A percentile compares a stretch with the other conserved stretches of the same genome.
These are phyloP conservation scores for Leucophenga varia DNA, from an alignment of 1,140 invertebrate species.

Conservation along the genomic window DNA sequence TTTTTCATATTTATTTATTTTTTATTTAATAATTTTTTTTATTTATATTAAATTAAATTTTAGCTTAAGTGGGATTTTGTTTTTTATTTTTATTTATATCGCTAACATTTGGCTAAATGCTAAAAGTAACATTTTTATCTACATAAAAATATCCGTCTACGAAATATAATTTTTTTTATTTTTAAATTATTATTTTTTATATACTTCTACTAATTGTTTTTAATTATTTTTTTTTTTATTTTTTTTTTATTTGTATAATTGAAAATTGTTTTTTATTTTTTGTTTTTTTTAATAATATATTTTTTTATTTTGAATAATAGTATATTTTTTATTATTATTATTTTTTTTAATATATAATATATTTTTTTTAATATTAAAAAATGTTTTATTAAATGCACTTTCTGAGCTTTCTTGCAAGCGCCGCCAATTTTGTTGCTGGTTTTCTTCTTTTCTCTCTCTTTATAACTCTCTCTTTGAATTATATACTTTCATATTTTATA, in stretches of 20 bases:
- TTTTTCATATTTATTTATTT: conserved; percentile 34
- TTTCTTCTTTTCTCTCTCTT: conserved; percentile 22
- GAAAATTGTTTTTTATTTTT: conserved; percentile 31
- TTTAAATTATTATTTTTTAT: too few species aligned
- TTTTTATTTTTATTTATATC: conserved; percentile 17
- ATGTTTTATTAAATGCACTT: conserved; percentile 47
- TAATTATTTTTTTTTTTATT: neutral
- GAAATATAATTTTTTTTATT: conserved; percentile 21
- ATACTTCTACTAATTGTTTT: too few species aligned
- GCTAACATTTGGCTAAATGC: conserved; percentile 50
- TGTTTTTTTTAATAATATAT: conserved; percentile 19
- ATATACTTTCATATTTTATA: neutral
- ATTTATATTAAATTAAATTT: conserved; percentile 25
- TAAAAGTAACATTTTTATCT: conserved; percentile 54
- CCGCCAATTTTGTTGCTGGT: conserved; percentile 53
- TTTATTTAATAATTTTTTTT: conserved; percentile 33
- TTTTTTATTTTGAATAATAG: conserved; percentile 15
- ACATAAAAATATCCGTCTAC: conserved; percentile 43
- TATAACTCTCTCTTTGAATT: neutral
- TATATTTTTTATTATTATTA: conserved; percentile 29
- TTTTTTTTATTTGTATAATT: conserved; percentile 31
- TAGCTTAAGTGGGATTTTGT: conserved; percentile 17
- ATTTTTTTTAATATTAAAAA: conserved; percentile 16
- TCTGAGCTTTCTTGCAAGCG: conserved; percentile 54
- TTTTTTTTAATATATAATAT: conserved; percentile 36